Evolutionary conservation across 2,888 invertebrate genomes (phyloP).

Genomic region (Cancer borealis): DNA sequence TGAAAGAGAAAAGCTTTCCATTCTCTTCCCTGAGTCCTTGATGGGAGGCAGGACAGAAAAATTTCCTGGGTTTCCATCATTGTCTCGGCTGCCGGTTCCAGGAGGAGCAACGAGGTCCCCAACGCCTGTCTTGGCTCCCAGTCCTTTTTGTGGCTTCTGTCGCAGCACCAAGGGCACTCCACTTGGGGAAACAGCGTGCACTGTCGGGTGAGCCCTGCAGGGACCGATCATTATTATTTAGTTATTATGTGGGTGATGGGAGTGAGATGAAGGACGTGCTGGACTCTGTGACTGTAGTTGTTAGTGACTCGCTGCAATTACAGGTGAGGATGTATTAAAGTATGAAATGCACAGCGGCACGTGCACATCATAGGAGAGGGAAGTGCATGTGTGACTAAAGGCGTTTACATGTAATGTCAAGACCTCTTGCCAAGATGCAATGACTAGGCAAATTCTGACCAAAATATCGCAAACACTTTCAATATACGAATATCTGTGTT

Average conservation of each 20-base stretch:
- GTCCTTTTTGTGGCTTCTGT: conserved; percentile 22
- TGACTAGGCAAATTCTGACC: too few species aligned
- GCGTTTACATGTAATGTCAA: too few species aligned
- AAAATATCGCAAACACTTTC: too few species aligned
- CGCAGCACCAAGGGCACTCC: conserved; percentile 67
- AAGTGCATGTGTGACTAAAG: background rate
- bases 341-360: background rate
- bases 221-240: background rate
- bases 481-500: too few species aligned
- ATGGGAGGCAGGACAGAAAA: conserved; percentile 66
- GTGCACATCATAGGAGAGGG: background rate
- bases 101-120: background rate
- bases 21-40: conserved; percentile 56
- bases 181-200: conserved; percentile 66
- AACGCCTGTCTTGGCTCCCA: background rate
- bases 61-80: conserved; percentile 25
- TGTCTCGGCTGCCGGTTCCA: background rate
- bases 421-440: too few species aligned
- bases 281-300: background rate
- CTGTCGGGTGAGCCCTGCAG: conserved; percentile 65
- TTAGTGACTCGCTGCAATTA: background rate
- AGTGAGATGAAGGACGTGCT: background rate
- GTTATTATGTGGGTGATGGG: background rate
- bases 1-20: conserved; percentile 50
- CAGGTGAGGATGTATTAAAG: background rate